Conservation (phyloP, 2,113 vertebrate species). For the Genyomyrus donnyi region DNA sequence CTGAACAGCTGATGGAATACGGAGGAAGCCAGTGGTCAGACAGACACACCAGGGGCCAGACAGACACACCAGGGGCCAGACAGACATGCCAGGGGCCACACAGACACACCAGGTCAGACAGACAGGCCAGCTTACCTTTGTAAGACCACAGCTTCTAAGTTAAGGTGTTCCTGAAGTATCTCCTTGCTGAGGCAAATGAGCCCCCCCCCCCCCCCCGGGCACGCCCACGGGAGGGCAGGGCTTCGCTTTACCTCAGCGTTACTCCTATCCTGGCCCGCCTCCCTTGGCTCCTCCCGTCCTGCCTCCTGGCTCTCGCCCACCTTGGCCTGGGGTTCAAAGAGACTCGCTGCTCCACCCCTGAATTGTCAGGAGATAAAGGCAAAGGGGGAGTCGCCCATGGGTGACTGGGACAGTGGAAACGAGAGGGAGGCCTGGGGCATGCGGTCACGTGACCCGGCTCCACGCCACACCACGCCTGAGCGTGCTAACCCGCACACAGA, state of each 20-base stretch:
- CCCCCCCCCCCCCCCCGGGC: neutral
- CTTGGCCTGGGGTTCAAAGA: conserved; percentile 34
- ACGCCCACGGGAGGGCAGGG: neutral
- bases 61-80: too few species aligned
- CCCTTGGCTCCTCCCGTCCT: neutral
- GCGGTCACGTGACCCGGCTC: neutral
- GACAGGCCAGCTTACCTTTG: neutral
- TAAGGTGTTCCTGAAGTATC: neutral
- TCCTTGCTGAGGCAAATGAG: neutral
- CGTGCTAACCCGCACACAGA: conserved; percentile 17
- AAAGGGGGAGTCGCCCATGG: neutral
- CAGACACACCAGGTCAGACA: too few species aligned
- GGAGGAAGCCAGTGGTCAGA: neutral
- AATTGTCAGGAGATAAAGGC: neutral
- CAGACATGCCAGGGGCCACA: too few species aligned
- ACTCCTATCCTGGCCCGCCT: conserved; percentile 15
- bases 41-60: neutral
- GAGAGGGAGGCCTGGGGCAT: neutral
- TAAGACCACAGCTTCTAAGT: neutral
- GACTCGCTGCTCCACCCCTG: conserved; percentile 32
- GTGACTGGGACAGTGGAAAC: neutral
- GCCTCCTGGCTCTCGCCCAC: neutral
- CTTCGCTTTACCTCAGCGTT: neutral
- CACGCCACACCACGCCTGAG: conserved; percentile 11
- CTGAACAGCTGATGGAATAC: conserved; percentile 26